Evolutionary conservation across 2,797 vertebrate species (phyloP).

Genomic region (Micrastur ruficollis): DNA sequence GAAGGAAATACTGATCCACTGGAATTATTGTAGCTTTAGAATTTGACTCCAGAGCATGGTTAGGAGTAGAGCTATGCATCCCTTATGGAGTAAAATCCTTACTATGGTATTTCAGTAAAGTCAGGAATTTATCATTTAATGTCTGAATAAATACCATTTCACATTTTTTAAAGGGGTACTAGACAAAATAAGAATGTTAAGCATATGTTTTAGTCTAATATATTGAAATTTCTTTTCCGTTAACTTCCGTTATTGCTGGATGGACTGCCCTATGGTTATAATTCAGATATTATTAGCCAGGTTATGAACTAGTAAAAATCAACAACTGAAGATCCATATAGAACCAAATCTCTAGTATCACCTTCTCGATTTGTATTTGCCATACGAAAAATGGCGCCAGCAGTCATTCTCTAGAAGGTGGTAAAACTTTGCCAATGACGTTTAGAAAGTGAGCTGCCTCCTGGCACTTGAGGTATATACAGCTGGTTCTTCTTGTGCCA

Average conservation of each 20-base stretch:
- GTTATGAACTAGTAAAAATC: background rate
- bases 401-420: background rate
- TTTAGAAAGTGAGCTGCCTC: background rate
- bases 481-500: background rate
- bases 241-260: background rate
- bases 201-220: background rate
- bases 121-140: background rate
- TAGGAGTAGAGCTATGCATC: conserved; percentile 25
- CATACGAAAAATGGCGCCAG: background rate
- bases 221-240: background rate
- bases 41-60: conserved; percentile 69
- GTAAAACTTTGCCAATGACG: background rate
- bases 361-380: background rate
- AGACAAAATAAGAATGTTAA: background rate
- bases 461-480: background rate
- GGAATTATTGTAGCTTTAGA: conserved; percentile 79
- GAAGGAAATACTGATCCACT: conserved; percentile 79
- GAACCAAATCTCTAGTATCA: background rate
- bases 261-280: background rate
- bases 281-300: background rate
- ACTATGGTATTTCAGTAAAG: conserved; percentile 4
- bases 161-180: background rate
- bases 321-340: background rate
- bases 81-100: conserved; percentile 36
- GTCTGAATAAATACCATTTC: background rate